Evolutionary conservation across 30 jellyfish, hydroid and myxozoan species (phyloP), one percentile per base, ranked within the genome.

Genomic region (Aurelia coerulea): DNA sequence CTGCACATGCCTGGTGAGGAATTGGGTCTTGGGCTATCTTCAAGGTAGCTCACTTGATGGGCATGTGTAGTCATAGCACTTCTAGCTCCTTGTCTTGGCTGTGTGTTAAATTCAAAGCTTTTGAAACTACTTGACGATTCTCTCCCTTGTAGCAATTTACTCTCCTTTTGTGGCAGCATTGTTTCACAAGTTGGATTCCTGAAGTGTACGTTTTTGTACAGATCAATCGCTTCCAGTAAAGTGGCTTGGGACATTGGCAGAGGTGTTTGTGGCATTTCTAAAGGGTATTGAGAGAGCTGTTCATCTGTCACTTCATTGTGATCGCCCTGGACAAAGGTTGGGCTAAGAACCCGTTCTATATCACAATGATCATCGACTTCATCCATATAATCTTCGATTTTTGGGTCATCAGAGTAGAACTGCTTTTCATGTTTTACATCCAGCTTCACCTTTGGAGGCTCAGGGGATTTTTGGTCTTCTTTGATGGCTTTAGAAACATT

Each of bases 311-410:
- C 42, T 2, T 34, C 39, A 17, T 74, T 77, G 5, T 73, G 76
- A n/a, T 73, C 88, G 46, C 23, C 41, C 50, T 42, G 82, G 17
- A 49, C 33, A 18, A 39, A 13, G 29, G 88, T 79, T 6, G 92
- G 72, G 33, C 75, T 85, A n/a, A 68, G 31, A 17, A 62, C 75
- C 5, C 56, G 71, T 33, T 34, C 74, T 33, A 32, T 68, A 2
- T 53, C 80, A 16, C 32, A 15, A 32, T 68, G 64, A 76, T 78
- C 83, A 12, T 80, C 74, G 39, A 41, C 16, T 33, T 5, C 34
- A 58, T 79, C 90, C 63, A 88, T 56, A 39, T 78, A 63, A 31
- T 88, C 91, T 80, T 88, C 93, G 12, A 73, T 63, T 35, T 64
- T 84, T 62, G 88, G 88, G 60, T 73, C 49, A 62, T 73, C 83